These are phyloP conservation scores for Etheostoma nigrum DNA, from an alignment of 2,797 vertebrate genomes.

Conservation along the genomic window DNA sequence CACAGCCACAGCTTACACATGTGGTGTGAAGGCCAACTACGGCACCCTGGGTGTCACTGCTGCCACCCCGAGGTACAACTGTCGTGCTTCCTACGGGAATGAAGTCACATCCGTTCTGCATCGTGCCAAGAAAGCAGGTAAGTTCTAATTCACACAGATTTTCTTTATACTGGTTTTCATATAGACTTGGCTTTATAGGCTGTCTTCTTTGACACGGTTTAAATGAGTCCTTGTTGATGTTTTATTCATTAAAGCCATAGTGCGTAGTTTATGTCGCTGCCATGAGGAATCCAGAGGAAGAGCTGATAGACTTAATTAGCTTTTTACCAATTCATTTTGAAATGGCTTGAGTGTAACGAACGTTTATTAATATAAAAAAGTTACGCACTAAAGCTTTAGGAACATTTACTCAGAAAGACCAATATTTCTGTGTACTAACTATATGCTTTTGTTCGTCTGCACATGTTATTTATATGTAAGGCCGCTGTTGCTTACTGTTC, in stretches of 20 bases:
- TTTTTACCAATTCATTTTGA: too few species aligned
- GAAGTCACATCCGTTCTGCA: constrained; percentile 84
- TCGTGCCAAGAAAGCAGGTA: constrained; percentile 83
- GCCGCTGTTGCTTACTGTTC: background rate
- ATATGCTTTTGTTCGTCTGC: background rate
- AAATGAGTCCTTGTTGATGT: background rate
- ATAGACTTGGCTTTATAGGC: background rate
- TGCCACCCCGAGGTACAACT: constrained; percentile 65
- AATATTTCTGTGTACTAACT: background rate
- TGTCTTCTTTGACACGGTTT: background rate
- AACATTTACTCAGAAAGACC: background rate
- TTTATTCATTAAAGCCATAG: background rate
- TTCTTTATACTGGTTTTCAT: background rate
- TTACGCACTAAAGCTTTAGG: too few species aligned
- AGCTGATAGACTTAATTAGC: too few species aligned
- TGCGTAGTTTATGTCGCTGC: too few species aligned
- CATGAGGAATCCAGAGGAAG: too few species aligned
- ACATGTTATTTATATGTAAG: background rate
- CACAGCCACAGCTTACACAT: constrained; percentile 86
- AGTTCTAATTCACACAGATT: background rate
- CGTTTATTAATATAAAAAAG: too few species aligned
- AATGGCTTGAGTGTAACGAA: too few species aligned
- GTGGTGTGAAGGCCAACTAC: constrained; percentile 87
- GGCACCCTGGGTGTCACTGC: constrained; percentile 86
- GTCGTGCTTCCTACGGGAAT: constrained; percentile 72